Evolutionary conservation across 2,113 vertebrate species (phyloP), one percentile per base, ranked within the genome.

Genomic region (pig (Sus scrofa)): DNA sequence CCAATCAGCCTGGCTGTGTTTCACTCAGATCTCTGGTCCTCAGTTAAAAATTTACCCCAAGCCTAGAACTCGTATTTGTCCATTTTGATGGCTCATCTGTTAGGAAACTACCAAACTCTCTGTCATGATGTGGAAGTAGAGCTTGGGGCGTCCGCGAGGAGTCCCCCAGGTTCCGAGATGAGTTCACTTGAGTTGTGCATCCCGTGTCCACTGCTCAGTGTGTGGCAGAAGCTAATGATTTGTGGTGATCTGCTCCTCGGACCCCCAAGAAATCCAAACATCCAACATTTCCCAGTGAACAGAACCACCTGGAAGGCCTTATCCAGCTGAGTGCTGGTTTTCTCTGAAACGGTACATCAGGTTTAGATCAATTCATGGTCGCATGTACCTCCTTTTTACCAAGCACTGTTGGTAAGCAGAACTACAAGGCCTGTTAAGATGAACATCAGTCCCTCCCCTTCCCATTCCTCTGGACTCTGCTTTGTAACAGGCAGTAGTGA

Each of bases 131-230:
- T 37, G 22, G 19, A 85, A 71, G 22, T 37, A 34, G 27, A 54
- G n/a, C 9, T 26, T 65, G 12, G 19, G 74, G 24, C 20, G 24
- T 62, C 26, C 30, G 27, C 52, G 26, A 34, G 50, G 32, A 19
- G n/a, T 26, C 50, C 39, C 68, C 52, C 22, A 14, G 65, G 39
- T 67, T 32, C 52, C 7, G 27, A 14, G 34, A 68, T 4, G 18
- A 32, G 24, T 37, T 32, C 26, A 16, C 39, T 9, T 50, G 32
- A 70, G 20, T 2, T 12, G 26, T 82, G 39, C 14, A 3, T 19
- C 19, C 32, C 12, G 3, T 2, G 2, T 19, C 50, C 15, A 22
- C 5, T 12, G 26, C 62, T 18, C 22, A 15, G 10, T 2, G 4
- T 5, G 18, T 15, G 54, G 27, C 26, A 56, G 20, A 4, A 54